Evolutionary conservation across 2,888 invertebrate genomes (phyloP), one percentile per base, ranked within the genome.

Genomic region (Pteria penguin): DNA sequence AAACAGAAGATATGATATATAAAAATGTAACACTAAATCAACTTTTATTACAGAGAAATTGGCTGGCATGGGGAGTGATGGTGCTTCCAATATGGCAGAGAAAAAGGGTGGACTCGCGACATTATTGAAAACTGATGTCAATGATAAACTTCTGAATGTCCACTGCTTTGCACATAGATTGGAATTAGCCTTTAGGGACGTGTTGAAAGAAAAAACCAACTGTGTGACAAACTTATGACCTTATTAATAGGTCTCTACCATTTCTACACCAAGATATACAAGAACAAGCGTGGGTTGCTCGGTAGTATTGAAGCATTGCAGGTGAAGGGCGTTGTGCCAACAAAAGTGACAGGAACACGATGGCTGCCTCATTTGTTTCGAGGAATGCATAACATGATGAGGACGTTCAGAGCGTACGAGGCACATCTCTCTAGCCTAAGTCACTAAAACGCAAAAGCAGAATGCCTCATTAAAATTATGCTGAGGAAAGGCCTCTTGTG

Each of bases 151-250:
- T 22, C 54, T 69, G 5, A 71, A 71, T 31, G 24, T 61, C 11
- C 80, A 80, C 54, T 78, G 81, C 45, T 61, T 79, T 11, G 71
- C 65, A 18, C 78, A 81, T 62, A 5, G 78, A 14, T 69, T 81
- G 4, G 79, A 81, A 65, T 57, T 79, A 5, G 57, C 79, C 1
- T 76, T 81, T 33, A 22, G 78, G 26, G 27, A 29, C 14, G 5
- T 78, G 73, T 26, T 45, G 45, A 45, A 45, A 45, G n/a, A n/a
- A 66, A 68, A 31, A 24, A 22, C 18, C 75, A 78, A 33, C 32
- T 69, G 1, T 78, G 78, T 61, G 45, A 71, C 36, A 80, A 78
- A 61, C 55, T 76, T 2, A 78, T 81, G 74, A 78, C 78, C n/a
- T 55, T 81, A 11, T 36, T 81, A 0, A 76, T 81, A 24, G 78